Percentiles rank a stretch among this genome's conserved stretches.
These are phyloP conservation scores for Geothlypis trichas DNA, from an alignment of 2,113 vertebrate genomes.

Conservation along the genomic window DNA sequence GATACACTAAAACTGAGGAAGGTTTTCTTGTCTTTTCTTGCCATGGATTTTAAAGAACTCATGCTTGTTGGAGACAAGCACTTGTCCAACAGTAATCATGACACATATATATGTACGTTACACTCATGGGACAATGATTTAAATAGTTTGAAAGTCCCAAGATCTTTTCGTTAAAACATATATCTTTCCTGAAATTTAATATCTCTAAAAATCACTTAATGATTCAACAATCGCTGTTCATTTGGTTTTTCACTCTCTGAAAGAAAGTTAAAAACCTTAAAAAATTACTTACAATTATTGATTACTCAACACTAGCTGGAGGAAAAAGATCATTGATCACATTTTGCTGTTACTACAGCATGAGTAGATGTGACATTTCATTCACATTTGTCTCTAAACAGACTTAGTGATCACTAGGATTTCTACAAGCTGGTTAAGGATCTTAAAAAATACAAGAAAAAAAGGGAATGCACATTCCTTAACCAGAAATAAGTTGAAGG, in stretches of 20 bases:
- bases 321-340: background rate
- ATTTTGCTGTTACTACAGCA: background rate
- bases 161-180: background rate
- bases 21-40: background rate
- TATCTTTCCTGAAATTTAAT: background rate
- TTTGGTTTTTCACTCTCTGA: background rate
- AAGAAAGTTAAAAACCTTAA: background rate
- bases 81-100: background rate
- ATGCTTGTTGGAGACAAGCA: background rate
- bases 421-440: background rate
- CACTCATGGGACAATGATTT: background rate
- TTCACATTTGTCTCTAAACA: slow-evolving; percentile 7
- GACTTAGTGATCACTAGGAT: background rate
- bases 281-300: background rate
- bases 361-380: background rate
- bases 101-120: background rate
- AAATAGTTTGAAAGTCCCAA: background rate
- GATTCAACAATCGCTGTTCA: background rate
- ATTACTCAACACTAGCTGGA: background rate
- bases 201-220: background rate
- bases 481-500: background rate
- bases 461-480: background rate
- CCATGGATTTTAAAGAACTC: background rate
- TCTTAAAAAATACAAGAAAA: slow-evolving; percentile 3
- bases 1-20: background rate